Base-by-base conservation (phyloP, 2,888 invertebrate species). In the Trichacis sp. region DNA sequence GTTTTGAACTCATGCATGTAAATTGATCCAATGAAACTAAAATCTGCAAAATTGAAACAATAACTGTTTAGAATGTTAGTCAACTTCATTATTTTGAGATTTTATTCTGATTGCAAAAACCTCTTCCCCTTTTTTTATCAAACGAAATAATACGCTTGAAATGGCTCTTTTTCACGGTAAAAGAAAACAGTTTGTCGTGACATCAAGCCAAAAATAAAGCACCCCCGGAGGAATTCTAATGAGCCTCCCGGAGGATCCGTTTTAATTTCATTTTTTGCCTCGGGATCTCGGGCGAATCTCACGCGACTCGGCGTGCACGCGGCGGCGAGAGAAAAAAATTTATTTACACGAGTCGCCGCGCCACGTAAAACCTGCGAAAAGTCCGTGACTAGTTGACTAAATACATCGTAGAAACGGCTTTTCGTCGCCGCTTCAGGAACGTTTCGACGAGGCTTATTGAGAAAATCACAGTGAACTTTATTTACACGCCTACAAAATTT, bases 391-490 rank as follows among this genome's bases (percentile, higher is more conserved):
- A 69, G 69, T 52, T 60, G 61, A 60, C 64, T 68, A 67, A 68
- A 65, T 68, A 65, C 58, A 69, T 64, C 64, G 38, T 58, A 65
- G 58, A 64, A 63, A 63, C 63, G 61, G 43, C 64, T 69, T 56
- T 60, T 62, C 51, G 51, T 51, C 54, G 49, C 60, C 56, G 60
- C 47, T 61, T 61, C 68, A 72, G 70, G 68, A 73, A 71, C 69
- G 68, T 71, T 70, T 63, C 68, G 56, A 70, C 63, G 63, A 67
- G 69, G 69, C 68, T 70, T 69, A 64, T 65, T 57, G 55, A 69
- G 47, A 57, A 71, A 72, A 74, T 74, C 74, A 74, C 74, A 74
- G 73, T 69, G 64, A 74, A 72, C 63, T 67, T 68, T 74, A 72
- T 74, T 57, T 74, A 73, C 73, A 74, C 54, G 64, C 64, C 8